phyloP scores from a whole-genome alignment of 2,113 vertebrate species.

The Salvator merianae region DNA sequence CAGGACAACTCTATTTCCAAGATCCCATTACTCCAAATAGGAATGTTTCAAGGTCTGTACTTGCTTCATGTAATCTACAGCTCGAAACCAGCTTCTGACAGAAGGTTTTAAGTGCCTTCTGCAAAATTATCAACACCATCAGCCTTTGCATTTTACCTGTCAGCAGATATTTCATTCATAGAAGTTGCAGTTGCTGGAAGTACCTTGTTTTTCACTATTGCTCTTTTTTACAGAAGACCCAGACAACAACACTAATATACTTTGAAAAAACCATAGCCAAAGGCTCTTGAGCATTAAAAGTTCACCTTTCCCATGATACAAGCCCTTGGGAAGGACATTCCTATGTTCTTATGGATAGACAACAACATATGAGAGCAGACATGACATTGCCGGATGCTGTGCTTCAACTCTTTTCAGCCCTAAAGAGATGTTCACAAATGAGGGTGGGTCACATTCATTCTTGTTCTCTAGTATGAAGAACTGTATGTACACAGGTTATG shows the following conservation, averaged over 20 bases:
- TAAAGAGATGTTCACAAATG: background rate
- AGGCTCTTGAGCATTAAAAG: slow-evolving; percentile 17
- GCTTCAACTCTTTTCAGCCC: background rate
- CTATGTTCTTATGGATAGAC: background rate
- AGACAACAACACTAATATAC: background rate
- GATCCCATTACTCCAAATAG: background rate
- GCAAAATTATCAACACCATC: background rate
- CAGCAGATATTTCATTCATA: slow-evolving; percentile 17
- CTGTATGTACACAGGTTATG: background rate
- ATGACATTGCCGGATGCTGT: slow-evolving; percentile 14
- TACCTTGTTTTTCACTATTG: background rate
- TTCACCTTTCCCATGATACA: background rate
- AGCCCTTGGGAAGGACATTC: slow-evolving; percentile 1
- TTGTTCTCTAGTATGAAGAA: slow-evolving; percentile 6
- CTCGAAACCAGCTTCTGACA: background rate
- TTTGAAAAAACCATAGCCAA: slow-evolving; percentile 30
- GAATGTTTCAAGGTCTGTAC: background rate
- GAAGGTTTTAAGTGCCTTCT: background rate
- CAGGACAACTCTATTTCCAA: background rate
- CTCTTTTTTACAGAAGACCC: background rate
- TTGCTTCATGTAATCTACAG: background rate
- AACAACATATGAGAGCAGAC: slow-evolving; percentile 16
- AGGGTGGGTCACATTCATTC: background rate
- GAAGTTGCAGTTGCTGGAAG: slow-evolving; percentile 31
- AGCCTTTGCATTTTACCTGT: background rate